Conservation (phyloP, 2,113 vertebrate genomes). For the Ochotona princeps region DNA sequence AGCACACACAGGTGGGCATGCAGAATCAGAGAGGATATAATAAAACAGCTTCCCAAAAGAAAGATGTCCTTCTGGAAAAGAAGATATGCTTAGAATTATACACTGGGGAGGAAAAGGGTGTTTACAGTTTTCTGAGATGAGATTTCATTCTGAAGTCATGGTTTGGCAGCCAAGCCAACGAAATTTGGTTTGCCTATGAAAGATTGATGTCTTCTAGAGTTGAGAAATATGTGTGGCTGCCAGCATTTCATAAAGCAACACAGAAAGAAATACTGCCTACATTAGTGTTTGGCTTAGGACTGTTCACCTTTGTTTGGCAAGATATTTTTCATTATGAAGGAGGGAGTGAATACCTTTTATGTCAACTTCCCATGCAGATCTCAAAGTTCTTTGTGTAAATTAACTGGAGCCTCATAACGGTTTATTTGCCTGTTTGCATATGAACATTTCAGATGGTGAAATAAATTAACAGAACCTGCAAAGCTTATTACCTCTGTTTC, state of each 20-base stretch:
- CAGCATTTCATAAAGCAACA: slow-evolving; percentile 67
- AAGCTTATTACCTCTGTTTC: slow-evolving; percentile 42
- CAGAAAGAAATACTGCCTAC: slow-evolving; percentile 65
- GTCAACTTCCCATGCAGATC: slow-evolving; percentile 35
- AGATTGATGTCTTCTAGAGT: slow-evolving; percentile 71
- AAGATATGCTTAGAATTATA: slow-evolving; percentile 62
- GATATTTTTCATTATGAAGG: slow-evolving; percentile 63
- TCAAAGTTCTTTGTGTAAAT: slow-evolving; percentile 43
- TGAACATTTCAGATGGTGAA: slow-evolving; percentile 3
- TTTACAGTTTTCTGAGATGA: slow-evolving; percentile 74
- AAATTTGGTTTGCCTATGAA: slow-evolving; percentile 73
- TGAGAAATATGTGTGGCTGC: slow-evolving; percentile 70
- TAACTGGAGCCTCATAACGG: not conserved
- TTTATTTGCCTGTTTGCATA: not conserved
- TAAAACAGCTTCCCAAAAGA: slow-evolving; percentile 16
- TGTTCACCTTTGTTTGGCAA: slow-evolving; percentile 71
- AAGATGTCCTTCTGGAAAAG: slow-evolving; percentile 50
- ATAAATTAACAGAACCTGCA: slow-evolving; percentile 49
- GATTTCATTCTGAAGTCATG: slow-evolving; percentile 72
- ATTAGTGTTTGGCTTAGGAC: slow-evolving; percentile 65
- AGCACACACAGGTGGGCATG: not conserved
- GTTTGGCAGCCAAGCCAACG: slow-evolving; percentile 71
- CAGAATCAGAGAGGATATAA: not conserved
- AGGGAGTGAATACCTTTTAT: slow-evolving; percentile 10
- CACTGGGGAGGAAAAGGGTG: slow-evolving; percentile 65